phyloP scores from a whole-genome alignment of 2,888 invertebrate genomes.

The Oeneis ivallda region DNA sequence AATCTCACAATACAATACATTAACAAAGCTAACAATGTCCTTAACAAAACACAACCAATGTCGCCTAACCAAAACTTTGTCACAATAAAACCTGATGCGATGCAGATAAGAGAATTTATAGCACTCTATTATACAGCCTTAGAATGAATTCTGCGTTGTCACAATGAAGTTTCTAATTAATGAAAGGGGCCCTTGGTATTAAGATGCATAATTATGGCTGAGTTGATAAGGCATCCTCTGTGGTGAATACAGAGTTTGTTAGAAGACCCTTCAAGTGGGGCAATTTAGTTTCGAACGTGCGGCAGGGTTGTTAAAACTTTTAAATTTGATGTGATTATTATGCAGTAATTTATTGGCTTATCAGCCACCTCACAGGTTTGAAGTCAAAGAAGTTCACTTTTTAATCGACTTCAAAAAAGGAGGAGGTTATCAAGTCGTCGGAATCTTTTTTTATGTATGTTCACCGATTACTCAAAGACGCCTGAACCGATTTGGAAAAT shows the following conservation, averaged over 20 bases:
- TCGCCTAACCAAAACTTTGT: slow-evolving; percentile 43
- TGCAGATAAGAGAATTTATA: slow-evolving; percentile 51
- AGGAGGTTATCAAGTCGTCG: no score
- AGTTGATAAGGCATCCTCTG: slow-evolving; percentile 37
- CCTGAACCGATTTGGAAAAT: no score
- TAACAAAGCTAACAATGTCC: slow-evolving; percentile 32
- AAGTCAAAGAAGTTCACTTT: no score
- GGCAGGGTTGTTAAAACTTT: background rate
- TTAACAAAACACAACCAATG: slow-evolving; percentile 37
- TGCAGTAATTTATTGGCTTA: background rate
- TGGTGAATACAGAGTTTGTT: slow-evolving; percentile 27
- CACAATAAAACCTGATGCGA: slow-evolving; percentile 48
- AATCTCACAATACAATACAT: slow-evolving; percentile 28
- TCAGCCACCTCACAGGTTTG: background rate
- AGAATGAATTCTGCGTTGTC: slow-evolving; percentile 47
- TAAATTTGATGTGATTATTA: slow-evolving; percentile 7
- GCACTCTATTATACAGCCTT: slow-evolving; percentile 48
- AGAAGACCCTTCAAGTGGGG: slow-evolving; percentile 4
- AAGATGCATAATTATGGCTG: slow-evolving; percentile 37
- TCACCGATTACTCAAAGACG: no score
- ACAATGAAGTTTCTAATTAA: slow-evolving; percentile 59
- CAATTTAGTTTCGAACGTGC: slow-evolving; percentile 3
- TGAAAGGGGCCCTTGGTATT: slow-evolving; percentile 46
- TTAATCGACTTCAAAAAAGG: no score
- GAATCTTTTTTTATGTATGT: no score